These are phyloP conservation scores for Lycophotia porphyrea DNA, from an alignment of 2,888 invertebrate species.

Conservation along the genomic window DNA sequence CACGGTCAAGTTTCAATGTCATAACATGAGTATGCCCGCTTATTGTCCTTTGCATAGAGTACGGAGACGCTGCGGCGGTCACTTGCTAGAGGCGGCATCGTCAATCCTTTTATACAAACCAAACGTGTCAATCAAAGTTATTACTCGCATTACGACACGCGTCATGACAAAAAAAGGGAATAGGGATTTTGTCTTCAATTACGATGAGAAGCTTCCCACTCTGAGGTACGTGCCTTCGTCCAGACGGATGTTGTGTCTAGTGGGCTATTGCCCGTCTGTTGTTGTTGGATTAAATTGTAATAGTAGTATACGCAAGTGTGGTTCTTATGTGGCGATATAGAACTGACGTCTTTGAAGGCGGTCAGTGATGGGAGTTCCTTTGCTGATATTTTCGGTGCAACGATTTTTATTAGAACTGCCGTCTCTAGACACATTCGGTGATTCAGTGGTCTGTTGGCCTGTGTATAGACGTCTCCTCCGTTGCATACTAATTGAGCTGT, in stretches of 20 bases:
- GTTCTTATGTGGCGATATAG: not conserved
- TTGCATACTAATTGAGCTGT: conserved; percentile 79
- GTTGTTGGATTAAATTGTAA: not conserved
- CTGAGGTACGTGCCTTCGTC: not conserved
- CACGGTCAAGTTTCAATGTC: conserved; percentile 88
- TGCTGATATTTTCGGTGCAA: not conserved
- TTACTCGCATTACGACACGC: not conserved
- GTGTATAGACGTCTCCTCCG: conserved; percentile 67
- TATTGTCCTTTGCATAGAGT: conserved; percentile 67
- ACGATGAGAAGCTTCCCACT: not conserved
- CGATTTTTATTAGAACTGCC: not conserved
- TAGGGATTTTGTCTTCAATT: not conserved
- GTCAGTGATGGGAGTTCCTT: not conserved
- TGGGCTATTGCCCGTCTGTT: not conserved
- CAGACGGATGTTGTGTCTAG: not conserved
- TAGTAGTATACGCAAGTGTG: not conserved
- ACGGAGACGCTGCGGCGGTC: not conserved
- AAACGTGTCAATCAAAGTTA: not conserved
- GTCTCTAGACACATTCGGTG: not conserved
- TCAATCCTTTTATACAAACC: not conserved
- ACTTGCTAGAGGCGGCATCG: not conserved
- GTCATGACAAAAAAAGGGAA: not conserved
- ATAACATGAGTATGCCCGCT: conserved; percentile 65
- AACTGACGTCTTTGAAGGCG: not conserved
- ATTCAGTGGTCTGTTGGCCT: conserved; percentile 19